A percentile compares a stretch with the other conserved stretches of the same genome.
phyloP scores from a whole-genome alignment of 2,113 vertebrate genomes.

The Gymnobelideus leadbeateri region DNA sequence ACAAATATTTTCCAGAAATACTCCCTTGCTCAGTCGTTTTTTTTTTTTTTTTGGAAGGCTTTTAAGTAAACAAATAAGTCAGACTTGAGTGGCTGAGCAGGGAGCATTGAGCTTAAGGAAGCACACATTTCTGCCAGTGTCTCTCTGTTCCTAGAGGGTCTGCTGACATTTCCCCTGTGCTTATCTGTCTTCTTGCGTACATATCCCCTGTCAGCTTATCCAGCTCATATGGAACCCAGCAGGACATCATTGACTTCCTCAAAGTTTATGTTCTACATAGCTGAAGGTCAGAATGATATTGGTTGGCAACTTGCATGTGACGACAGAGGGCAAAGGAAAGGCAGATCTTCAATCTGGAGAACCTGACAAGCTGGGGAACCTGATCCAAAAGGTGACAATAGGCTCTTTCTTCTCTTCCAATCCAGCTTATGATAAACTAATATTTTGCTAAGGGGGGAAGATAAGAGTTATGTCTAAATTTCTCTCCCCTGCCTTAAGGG shows the following conservation, averaged over 20 bases:
- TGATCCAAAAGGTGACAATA: neutral
- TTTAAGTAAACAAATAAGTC: neutral
- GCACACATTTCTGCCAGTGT: neutral
- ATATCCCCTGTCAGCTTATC: neutral
- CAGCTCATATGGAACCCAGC: neutral
- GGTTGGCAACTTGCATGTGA: neutral
- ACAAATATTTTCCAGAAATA: neutral
- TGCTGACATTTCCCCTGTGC: conserved; percentile 2
- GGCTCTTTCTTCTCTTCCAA: neutral
- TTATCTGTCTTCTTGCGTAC: neutral
- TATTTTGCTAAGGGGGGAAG: neutral
- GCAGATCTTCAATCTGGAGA: neutral
- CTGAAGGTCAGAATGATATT: neutral
- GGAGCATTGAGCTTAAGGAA: neutral
- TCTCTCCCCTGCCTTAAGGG: neutral
- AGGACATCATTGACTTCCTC: neutral
- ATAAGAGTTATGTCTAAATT: neutral
- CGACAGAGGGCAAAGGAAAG: neutral
- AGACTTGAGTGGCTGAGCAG: neutral
- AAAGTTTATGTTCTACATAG: neutral
- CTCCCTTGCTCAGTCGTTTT: neutral
- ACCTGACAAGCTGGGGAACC: neutral
- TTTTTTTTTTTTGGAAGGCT: neutral
- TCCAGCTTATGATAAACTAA: neutral
- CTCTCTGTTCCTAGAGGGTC: neutral